Conservation (phyloP, 1,140 invertebrate species). For the Eurosta solidaginis region DNA sequence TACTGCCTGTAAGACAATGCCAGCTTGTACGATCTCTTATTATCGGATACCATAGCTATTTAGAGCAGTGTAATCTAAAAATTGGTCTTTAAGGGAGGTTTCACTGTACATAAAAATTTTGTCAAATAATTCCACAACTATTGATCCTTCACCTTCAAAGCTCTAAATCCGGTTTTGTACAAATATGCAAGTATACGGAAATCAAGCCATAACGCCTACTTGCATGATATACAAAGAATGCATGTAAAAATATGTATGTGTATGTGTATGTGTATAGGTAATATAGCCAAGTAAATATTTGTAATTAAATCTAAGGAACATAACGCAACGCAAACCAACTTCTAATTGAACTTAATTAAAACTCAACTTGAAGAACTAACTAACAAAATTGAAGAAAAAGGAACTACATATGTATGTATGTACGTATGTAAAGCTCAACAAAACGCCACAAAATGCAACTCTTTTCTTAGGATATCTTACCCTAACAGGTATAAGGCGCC, state of each 20-base stretch:
- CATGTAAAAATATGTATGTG: not conserved
- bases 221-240: constrained; percentile 36
- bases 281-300: not conserved
- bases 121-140: too few species aligned
- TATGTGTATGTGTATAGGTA: not conserved
- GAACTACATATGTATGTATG: not conserved
- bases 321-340: not conserved
- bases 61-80: too few species aligned
- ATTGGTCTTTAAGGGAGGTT: too few species aligned
- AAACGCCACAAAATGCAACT: constrained; percentile 27
- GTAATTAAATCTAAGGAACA: constrained; percentile 8
- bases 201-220: not conserved
- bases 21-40: too few species aligned
- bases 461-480: constrained; percentile 45
- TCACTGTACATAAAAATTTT: too few species aligned
- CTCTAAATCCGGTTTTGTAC: too few species aligned
- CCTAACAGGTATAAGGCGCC: constrained; percentile 57
- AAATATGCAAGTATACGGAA: not conserved
- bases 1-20: too few species aligned
- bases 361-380: not conserved
- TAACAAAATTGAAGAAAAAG: not conserved
- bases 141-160: too few species aligned
- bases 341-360: constrained; percentile 23
- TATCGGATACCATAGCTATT: too few species aligned
- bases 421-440: not conserved